Conservation (phyloP, 2,888 invertebrate genomes). For the Prosapia bicincta region DNA sequence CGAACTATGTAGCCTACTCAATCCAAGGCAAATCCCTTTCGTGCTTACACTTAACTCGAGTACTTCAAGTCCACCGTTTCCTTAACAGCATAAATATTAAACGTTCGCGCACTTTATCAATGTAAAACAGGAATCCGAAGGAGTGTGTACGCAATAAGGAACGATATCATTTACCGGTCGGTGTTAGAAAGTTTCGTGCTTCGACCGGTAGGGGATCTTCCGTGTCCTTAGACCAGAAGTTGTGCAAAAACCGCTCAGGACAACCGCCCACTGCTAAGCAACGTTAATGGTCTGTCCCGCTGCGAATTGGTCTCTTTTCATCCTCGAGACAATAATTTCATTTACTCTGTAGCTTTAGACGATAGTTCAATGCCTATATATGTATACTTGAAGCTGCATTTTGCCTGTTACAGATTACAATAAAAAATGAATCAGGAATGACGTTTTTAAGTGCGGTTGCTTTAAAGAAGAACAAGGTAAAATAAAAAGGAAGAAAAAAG, state of each 20-base stretch:
- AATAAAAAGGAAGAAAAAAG: too few relatives aligned
- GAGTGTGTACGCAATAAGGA: not conserved
- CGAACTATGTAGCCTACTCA: too few relatives aligned
- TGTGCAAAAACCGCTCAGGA: not conserved
- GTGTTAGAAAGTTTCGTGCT: not conserved
- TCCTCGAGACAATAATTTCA: not conserved
- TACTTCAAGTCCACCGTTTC: not conserved
- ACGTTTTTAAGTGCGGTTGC: too few relatives aligned
- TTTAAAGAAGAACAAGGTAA: too few relatives aligned
- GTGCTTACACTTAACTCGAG: not conserved
- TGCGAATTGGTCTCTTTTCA: not conserved
- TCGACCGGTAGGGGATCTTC: not conserved
- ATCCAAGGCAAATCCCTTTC: not conserved
- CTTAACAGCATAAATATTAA: not conserved
- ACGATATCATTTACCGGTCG: not conserved
- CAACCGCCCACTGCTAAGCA: not conserved
- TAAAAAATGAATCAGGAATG: too few relatives aligned
- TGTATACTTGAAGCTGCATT: not conserved
- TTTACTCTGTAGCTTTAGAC: not conserved
- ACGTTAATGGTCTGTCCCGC: not conserved
- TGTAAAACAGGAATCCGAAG: not conserved
- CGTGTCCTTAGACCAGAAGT: constrained; percentile 2
- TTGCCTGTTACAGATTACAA: not conserved
- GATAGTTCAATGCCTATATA: not conserved
- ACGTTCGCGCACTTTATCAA: not conserved